Evolutionary conservation across 2,797 vertebrate genomes (phyloP), one percentile per base, ranked within the genome.

Genomic region (Diplodus puntazzo): DNA sequence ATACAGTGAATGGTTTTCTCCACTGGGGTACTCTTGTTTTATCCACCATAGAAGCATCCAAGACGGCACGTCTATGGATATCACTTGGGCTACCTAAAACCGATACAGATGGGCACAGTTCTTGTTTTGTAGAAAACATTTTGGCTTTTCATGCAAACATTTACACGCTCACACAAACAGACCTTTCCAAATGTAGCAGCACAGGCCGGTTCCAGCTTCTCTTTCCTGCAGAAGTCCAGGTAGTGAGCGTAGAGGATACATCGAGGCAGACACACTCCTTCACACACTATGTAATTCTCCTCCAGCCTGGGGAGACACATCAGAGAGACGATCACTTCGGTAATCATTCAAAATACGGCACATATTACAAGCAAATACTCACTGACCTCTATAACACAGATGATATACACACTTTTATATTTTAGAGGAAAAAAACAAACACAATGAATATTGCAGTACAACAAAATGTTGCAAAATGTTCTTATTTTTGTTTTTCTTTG

Each of bases 231-330:
- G 93, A 99, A 99, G 92, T 99, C 98, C 92, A 99, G 95, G 84
- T 99, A 99, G 88, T 99, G 98, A 21, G 98, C 96, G 50, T 99
- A 99, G 67, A 99, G 96, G 87, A 99, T 99, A 68, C 98, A 99
- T 12, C 98, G 94, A 11, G 98, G 98, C 80, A 99, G 92, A 92
- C 98, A 99, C 88, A 99, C 98, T 69, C 98, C 98, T 92, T 99
- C 98, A 93, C 98, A 99, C 30, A 99, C 97, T 1, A 99, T 99
- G 79, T 99, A 99, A 86, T 99, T 99, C 90, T 99, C 98, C 92
- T 99, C 98, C 82, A 99, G 95, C 98, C 98, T 99, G 88, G 10
- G 11, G 53, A 73, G n/a, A 64, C 27, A 49, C n/a, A 34, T 23
- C 27, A 46, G 10, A 11, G 16, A 66, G 20, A 69, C 46, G 62